A percentile compares a stretch with the other conserved stretches of the same genome.
These are phyloP conservation scores for Hyles lineata DNA, from an alignment of 2,888 invertebrate species.

Conservation along the genomic window DNA sequence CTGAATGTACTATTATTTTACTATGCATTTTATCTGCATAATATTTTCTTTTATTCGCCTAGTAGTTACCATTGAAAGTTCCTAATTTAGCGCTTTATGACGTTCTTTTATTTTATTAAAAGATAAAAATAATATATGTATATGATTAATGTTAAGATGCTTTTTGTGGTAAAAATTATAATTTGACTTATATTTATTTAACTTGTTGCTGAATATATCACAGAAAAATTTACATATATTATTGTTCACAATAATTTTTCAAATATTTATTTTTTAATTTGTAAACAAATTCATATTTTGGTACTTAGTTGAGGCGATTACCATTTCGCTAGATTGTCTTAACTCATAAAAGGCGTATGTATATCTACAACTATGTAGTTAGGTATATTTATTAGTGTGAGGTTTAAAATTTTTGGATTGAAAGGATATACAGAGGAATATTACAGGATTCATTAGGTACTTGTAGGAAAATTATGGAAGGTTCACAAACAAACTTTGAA, in stretches of 20 bases:
- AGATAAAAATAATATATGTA: not conserved
- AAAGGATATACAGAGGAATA: too few species aligned
- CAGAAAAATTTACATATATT: not conserved
- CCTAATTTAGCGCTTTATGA: slow-evolving; percentile 37
- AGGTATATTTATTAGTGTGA: too few species aligned
- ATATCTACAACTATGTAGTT: too few species aligned
- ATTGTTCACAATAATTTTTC: not conserved
- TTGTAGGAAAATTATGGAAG: not conserved
- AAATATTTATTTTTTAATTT: too few species aligned
- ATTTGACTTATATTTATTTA: not conserved
- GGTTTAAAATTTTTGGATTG: too few species aligned
- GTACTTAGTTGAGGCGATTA: too few species aligned
- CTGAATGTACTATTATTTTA: slow-evolving; percentile 9
- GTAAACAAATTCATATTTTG: too few species aligned
- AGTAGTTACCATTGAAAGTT: slow-evolving; percentile 40
- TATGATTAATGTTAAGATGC: not conserved
- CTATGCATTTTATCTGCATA: slow-evolving; percentile 25
- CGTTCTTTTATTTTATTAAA: not conserved
- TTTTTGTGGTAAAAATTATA: not conserved
- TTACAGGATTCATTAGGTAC: not conserved
- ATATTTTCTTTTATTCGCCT: not conserved
- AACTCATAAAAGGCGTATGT: too few species aligned
- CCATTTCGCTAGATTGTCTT: too few species aligned
- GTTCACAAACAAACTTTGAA: not conserved
- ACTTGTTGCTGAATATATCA: not conserved